Evolutionary conservation across 2,888 invertebrate species (phyloP), one percentile per base, ranked within the genome.

Genomic region (Macaria notata): DNA sequence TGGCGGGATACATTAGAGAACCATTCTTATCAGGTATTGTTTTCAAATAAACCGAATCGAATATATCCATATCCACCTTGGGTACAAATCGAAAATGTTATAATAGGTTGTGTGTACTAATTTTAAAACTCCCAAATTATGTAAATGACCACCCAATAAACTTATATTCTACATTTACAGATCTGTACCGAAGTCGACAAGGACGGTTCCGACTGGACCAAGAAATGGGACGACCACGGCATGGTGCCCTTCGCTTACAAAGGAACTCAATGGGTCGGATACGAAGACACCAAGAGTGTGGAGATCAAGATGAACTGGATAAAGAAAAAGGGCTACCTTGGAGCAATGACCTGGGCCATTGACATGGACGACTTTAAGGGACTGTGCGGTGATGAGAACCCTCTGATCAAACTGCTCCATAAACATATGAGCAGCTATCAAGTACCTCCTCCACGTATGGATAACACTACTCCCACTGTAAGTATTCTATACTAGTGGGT

Each of bases 271-370:
- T 98, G 98, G 98, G 96, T 98, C 9, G 98, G 98, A 3, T 98
- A 97, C 75, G 98, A 97, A 79, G 94, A 97, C 76, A 93, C 94
- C 0, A 92, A 93, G 71, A 97, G 97, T 68, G 93, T 98, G 0
- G 95, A 96, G 79, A 95, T 96, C 69, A 98, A 98, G 90, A 96
- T 97, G 96, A 95, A 97, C 77, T 98, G 94, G 92, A 96, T 98
- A 67, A 96, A 95, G 76, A 74, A 93, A 55, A 96, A 95, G 78
- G 96, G 97, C 0, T 89, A 89, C 66, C 95, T 95, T 0, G 98
- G 98, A 0, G 97, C 96, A 0, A 98, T 98, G 98, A 95, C 94
- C 19, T 98, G 98, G 98, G 97, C 98, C 31, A 95, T 97, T 47
- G 96, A 96, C 68, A 97, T 97, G 97, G 98, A 98, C 59, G 98